Base-by-base conservation (phyloP, 1,140 invertebrate genomes). In the Apis laboriosa region DNA sequence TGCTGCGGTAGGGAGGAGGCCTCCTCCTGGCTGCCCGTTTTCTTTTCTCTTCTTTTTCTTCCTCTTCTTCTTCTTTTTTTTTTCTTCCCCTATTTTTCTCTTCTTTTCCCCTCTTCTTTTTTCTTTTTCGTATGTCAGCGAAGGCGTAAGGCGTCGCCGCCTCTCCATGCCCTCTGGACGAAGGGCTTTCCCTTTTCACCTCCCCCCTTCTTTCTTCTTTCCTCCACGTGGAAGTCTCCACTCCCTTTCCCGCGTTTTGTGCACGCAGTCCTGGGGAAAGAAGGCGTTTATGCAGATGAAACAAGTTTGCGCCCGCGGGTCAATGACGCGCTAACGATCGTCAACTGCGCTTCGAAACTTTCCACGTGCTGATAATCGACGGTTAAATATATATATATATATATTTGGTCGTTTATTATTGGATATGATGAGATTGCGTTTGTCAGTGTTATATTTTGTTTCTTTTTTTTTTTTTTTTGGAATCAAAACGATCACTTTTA, bases 1-100 rank as follows among this genome's bases (percentile, higher is more conserved):
- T n/a, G n/a, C n/a, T 34, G 75, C 72, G 2, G 34, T 2, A 43
- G 34, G 67, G 85, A 61, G 79, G 87, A 34, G 51, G 43, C 61
- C 8, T 1, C 61, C 43, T 28, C n/a, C n/a, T n/a, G 51, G 43
- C 53, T 19, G 34, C 34, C 34, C 34, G 34, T 43, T 43, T 43
- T 51, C 71, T 34, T 9, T 34, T 34, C 34, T 34, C 34, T 34
- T 19, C 13, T 21, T n/a, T 61, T 55, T 60, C n/a, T n/a, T n/a
- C n/a, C 34, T 34, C 63, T 43, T 56, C 19, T 21, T 63, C 9
- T 53, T n/a, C 12, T 19, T 13, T 63, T 24, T 71, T 19, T 53
- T 17, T 9, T 19, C 17, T 9, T 0, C 0, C 0, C 19, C 19
- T 21, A 9, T 9, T 21, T 9, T 13, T n/a, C 51, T 21, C 7